Evolutionary conservation across 2,888 invertebrate species (phyloP), one percentile per base, ranked within the genome.

Genomic region (Leptinotarsa haldemani): DNA sequence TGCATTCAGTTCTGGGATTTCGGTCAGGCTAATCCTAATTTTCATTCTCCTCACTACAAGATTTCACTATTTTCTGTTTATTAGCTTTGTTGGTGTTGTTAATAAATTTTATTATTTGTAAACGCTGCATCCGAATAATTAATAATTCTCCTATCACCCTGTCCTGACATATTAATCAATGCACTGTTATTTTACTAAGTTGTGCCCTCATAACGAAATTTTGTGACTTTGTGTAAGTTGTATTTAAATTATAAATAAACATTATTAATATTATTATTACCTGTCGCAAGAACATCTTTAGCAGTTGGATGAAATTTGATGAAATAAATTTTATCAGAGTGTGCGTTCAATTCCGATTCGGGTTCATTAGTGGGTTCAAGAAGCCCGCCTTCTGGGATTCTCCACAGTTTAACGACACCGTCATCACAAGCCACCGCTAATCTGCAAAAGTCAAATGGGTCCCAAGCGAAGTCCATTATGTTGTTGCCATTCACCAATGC

Each of bases 391-490:
- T 82, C 83, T 4, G 86, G 85, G 63, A 88, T 84, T 69, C 76
- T 81, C 87, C 87, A 87, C 25, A 87, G 76, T 74, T 85, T 85
- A 16, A 87, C 82, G 13, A 83, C 80, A 1, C 97, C 97, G 86
- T 97, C 96, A 83, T 97, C 98, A 83, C 96, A 96, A 46, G 94
- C 96, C 58, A 96, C 96, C 58, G 95, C 93, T 75, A 98, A 90
- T 9, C 81, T 65, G 18, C 65, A 66, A 79, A 92, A 90, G 86
- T 96, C 90, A 88, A 97, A 97, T 1, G 98, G 98, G 90, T 98
- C 97, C 95, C 96, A 98, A 73, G 93, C 92, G 88, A 98, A 96
- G 88, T 98, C 98, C 91, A 95, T 94, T 52, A 97, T 93, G 81
- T 93, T 94, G 80, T 93, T 94, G 70, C 96, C 94, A 87, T 98